Evolutionary conservation across 2,888 invertebrate species (phyloP).

Genomic region (Ornithoptera alexandrae): DNA sequence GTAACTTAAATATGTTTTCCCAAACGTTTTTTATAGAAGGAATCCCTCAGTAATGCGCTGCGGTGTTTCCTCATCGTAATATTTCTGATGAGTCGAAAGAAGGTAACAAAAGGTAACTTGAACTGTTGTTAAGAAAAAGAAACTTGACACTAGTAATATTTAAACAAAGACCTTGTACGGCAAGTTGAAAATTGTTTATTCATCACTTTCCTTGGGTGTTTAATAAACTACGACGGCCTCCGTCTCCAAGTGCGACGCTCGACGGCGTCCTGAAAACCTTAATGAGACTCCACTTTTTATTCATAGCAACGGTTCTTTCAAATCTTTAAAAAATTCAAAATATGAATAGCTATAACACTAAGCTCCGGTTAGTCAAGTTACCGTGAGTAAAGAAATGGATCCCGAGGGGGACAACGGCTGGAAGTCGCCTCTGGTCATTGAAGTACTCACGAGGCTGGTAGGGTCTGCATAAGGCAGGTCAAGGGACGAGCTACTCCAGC

Average conservation of each 20-base stretch:
- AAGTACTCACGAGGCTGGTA: no score
- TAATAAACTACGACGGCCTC: slow-evolving; percentile 8
- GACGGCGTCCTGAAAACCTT: slow-evolving; percentile 2
- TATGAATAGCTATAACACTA: no score
- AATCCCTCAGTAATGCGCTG: no score
- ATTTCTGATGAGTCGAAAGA: slow-evolving; percentile 3
- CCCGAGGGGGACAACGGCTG: no score
- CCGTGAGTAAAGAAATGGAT: no score
- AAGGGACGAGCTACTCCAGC: no score
- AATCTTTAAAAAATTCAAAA: no score
- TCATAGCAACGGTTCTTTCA: neutral
- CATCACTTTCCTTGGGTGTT: slow-evolving; percentile 11
- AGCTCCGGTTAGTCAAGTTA: no score
- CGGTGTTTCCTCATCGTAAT: slow-evolving; percentile 1
- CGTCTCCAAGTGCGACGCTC: neutral
- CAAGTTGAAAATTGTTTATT: slow-evolving; percentile 22
- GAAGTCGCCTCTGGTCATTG: no score
- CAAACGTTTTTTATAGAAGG: no score
- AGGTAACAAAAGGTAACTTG: slow-evolving; percentile 12
- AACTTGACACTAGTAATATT: slow-evolving; percentile 24
- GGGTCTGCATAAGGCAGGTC: no score
- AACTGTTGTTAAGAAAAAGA: slow-evolving; percentile 14
- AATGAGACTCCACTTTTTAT: neutral
- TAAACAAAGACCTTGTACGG: slow-evolving; percentile 18
- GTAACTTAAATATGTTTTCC: no score